Evolutionary conservation across 2,113 vertebrate genomes (phyloP), one percentile per base, ranked within the genome.

Genomic region (Lophotis ruficrista): DNA sequence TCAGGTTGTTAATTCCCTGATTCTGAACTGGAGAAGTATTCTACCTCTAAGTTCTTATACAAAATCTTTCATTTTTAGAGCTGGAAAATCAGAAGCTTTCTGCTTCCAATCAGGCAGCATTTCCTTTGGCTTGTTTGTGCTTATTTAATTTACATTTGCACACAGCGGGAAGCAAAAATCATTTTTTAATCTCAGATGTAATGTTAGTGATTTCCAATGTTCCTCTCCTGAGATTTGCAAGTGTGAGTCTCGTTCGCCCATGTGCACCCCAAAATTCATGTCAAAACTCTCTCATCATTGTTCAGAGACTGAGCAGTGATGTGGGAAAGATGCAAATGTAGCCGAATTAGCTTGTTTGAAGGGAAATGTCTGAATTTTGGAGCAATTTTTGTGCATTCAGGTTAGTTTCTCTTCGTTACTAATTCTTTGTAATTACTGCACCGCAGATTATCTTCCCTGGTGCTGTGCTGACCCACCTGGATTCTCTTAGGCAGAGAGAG

Each of bases 141-240:
- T 84, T 53, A 27, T 94, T 95, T 88, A 71, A 96, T 97, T 97
- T 92, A 56, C 14, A 9, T 90, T 94, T 87, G 25, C 18, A 66
- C 43, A 65, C 17, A 30, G 48, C 9, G 51, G 51, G 41, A 94
- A 95, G 50, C 20, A 47, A 87, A 78, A 93, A 35, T 47, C 30
- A 94, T 88, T 79, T 79, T 77, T 80, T 47, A 75, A 83, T 66
- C 73, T 84, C 76, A 95, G 65, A 72, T 91, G 93, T 93, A 92
- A 70, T 30, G 45, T n/a, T 10, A 83, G 18, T 4, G 13, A 45
- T 68, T 72, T 83, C 65, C 66, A 88, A 1, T 50, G 24, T 87
- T 94, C 19, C 41, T 72, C 28, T 78, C 54, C 57, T 88, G 8
- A 2, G 5, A 25, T 7, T 21, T 56, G 5, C 10, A 45, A 80